A percentile compares a stretch with the other conserved stretches of the same genome.
Evolutionary conservation across 1,140 invertebrate genomes (phyloP).

Genomic region (Diabrotica virgifera): DNA sequence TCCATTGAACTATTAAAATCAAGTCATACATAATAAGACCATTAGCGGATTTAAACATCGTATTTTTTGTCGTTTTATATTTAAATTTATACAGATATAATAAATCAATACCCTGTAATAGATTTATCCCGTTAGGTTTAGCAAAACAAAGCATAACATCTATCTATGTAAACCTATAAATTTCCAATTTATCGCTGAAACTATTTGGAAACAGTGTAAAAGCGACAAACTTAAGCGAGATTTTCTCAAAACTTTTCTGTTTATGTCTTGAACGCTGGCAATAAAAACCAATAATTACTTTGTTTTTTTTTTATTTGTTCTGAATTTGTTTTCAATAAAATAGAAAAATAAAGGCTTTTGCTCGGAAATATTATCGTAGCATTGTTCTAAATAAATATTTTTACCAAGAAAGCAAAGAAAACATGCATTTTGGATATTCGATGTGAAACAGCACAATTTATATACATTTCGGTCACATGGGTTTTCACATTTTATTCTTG

Average conservation of each 20-base stretch:
- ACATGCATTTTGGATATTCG: too few relatives aligned
- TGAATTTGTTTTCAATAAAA: background rate
- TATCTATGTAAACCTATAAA: background rate
- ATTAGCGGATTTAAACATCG: too few relatives aligned
- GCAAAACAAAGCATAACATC: conserved; percentile 2
- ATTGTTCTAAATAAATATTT: too few relatives aligned
- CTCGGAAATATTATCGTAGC: too few relatives aligned
- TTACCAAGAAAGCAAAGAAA: too few relatives aligned
- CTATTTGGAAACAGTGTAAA: conserved; percentile 1
- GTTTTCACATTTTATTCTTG: too few relatives aligned
- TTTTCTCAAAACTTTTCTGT: background rate
- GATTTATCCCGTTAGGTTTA: background rate
- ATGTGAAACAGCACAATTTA: too few relatives aligned
- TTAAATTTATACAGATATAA: too few relatives aligned
- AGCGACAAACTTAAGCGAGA: background rate
- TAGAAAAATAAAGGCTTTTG: background rate
- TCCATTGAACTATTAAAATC: too few relatives aligned
- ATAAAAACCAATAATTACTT: background rate
- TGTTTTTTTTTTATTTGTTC: background rate
- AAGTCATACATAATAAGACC: too few relatives aligned
- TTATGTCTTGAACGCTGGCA: background rate
- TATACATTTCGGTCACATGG: too few relatives aligned
- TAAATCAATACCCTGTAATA: background rate
- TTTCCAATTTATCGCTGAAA: background rate
- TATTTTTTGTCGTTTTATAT: too few relatives aligned